Evolutionary conservation across 2,888 invertebrate species (phyloP), one percentile per base, ranked within the genome.

Genomic region (Acholoe squamosa): DNA sequence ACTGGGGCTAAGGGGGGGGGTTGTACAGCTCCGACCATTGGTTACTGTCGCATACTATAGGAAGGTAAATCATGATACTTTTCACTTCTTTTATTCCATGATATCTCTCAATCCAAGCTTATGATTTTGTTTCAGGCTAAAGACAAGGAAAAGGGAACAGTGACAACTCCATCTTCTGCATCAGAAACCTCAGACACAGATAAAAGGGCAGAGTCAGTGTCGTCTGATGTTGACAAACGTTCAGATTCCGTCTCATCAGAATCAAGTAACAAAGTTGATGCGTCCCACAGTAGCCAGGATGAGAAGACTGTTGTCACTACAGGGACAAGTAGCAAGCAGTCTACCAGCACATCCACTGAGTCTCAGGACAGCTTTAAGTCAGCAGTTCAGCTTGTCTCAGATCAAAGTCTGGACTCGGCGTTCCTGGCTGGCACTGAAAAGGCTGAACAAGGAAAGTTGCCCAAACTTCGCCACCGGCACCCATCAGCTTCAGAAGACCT

Each of bases 121-220:
- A 14, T 80, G 33, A 14, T 80, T 34, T 51, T 51, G 43, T 51
- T 51, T 51, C 22, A 84, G 51, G 84, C 84, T n/a, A 84, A 77
- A 77, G 77, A 77, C 25, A 77, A 84, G n/a, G 51, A 34, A 51
- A 84, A 84, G 19, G 84, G 84, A 0, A 84, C 84, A 19, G 33
- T 34, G n/a, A 84, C 84, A 16, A 84, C 84, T 16, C 84, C 84
- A 22, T 84, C 84, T 43, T 84, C 84, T 14, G 84, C 84, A 10
- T 84, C 84, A 3, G 84, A 84, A 34, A 84, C 51, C 14, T 84
- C 84, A n/a, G 84, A 84, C 84, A 84, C 84, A 33, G 84, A 84
- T 1, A 84, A 51, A 19, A 16, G 84, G 14, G 43, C 84, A 7
- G 84, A 84, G 84, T 84, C 84, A 5, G 84, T 84, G 5, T 84